phyloP scores from a whole-genome alignment of 1,140 invertebrate genomes.

The Nasonia giraulti region DNA sequence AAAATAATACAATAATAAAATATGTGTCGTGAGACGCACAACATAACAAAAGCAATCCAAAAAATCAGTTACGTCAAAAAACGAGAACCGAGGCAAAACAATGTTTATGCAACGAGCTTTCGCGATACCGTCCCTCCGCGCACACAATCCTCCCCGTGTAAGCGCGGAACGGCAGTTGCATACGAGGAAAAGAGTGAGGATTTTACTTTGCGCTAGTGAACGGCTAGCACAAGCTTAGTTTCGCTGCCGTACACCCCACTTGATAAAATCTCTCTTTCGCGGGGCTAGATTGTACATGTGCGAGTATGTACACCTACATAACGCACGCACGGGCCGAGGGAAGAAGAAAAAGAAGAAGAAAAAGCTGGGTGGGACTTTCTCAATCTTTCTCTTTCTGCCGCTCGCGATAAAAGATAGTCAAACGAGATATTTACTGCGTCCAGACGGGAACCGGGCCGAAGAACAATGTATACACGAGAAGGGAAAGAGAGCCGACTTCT shows the following conservation, averaged over 20 bases:
- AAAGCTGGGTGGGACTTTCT: not conserved
- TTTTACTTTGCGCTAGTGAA: constrained; percentile 2
- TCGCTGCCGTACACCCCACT: not conserved
- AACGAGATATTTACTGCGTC: constrained; percentile 55
- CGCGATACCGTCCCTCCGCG: not conserved
- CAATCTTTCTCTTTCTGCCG: not conserved
- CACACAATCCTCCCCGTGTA: not conserved
- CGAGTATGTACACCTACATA: not conserved
- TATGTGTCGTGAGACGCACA: too few species aligned
- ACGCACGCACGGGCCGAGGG: not conserved
- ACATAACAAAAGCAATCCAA: not conserved
- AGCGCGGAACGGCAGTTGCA: not conserved
- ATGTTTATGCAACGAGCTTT: not conserved
- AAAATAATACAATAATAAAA: too few species aligned
- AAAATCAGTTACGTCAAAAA: not conserved
- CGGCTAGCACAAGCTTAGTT: not conserved
- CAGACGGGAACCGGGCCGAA: not conserved
- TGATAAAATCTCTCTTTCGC: constrained; percentile 37
- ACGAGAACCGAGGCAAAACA: not conserved
- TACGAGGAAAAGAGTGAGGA: constrained; percentile 23
- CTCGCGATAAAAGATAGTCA: constrained; percentile 58
- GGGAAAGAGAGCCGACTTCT: constrained; percentile 45
- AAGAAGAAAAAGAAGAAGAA: not conserved
- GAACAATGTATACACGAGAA: constrained; percentile 42
- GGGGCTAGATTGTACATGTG: not conserved